Base-by-base conservation (phyloP, 1,140 invertebrate genomes). In the Neocloeon triangulifer region DNA sequence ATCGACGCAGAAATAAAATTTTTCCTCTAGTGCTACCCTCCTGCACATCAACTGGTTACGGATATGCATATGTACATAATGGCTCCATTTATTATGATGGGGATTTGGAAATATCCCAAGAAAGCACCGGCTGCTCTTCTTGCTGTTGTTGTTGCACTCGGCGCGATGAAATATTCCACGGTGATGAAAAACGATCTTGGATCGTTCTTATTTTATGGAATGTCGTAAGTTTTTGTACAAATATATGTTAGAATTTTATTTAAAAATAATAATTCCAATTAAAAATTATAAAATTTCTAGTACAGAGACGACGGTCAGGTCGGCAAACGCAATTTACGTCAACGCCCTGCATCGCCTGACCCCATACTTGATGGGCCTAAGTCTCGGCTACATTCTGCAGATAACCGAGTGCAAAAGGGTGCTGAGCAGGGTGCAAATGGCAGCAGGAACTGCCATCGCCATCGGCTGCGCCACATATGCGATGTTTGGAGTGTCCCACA, bases 61-160 rank as follows among this genome's bases (percentile, higher is more conserved):
- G 27, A 29, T 18, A 29, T 29, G 27, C 27, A 29, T 10, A 29
- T 29, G 27, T 29, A 29, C 10, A 14, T 29, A 2, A 8, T 16
- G 10, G 8, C 27, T 5, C 27, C 27, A 2, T 29, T 29, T 14
- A 9, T 29, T 3, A 13, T 29, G 2, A 5, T 29, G 10, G 10
- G 15, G 10, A 14, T 29, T 3, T 29, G 27, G 27, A 29, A 29
- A 14, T 10, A 16, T 10, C 27, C 27, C 5, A 29, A 29, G 14
- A 2, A 12, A 2, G 23, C 23, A 25, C n/a, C 14, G 23, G n/a
- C 23, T 14, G 6, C 3, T 6, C n/a, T 25, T 12, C 3, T 25
- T 6, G n/a, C n/a, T 14, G 23, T 14, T n/a, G 23, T n/a, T 12
- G 6, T 14, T 25, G 2, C 3, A 12, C 23, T 25, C 23, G 14